These are phyloP conservation scores for Lepidurus apus DNA, from an alignment of 1,140 invertebrate species.

Conservation along the genomic window DNA sequence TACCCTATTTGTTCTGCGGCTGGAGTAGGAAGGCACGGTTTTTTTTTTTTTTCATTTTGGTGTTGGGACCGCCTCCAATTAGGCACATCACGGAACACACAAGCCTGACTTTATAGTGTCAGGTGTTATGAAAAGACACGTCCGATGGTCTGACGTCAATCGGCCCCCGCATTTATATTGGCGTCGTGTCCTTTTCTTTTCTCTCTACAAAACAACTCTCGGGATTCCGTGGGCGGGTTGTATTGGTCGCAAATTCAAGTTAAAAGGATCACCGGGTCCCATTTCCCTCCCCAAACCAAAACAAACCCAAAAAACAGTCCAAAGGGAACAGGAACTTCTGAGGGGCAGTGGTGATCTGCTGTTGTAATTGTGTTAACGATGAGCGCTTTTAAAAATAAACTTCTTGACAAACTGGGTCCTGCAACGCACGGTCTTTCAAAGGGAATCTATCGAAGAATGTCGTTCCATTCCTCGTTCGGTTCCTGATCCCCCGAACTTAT, in stretches of 20 bases:
- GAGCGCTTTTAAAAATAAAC: no score
- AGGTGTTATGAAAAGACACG: neutral
- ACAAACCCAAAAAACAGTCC: no score
- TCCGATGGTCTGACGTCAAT: constrained; percentile 14
- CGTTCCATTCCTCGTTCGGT: neutral
- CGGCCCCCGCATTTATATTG: constrained; percentile 1
- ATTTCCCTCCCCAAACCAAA: no score
- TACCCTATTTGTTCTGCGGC: no score
- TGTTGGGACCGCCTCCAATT: neutral
- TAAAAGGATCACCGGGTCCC: no score
- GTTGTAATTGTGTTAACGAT: no score
- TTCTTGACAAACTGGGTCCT: neutral
- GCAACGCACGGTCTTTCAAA: neutral
- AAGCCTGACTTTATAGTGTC: neutral
- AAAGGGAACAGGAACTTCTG: no score
- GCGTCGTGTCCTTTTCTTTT: neutral
- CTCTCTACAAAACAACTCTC: neutral
- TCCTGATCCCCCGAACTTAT: neutral
- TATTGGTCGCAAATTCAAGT: neutral
- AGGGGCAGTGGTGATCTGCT: no score
- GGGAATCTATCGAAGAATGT: neutral
- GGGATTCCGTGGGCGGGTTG: neutral
- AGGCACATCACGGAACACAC: neutral
- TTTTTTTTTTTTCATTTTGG: neutral
- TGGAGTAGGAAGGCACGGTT: no score